phyloP scores from a whole-genome alignment of 1,140 invertebrate genomes.

The Anastatus disparis region DNA sequence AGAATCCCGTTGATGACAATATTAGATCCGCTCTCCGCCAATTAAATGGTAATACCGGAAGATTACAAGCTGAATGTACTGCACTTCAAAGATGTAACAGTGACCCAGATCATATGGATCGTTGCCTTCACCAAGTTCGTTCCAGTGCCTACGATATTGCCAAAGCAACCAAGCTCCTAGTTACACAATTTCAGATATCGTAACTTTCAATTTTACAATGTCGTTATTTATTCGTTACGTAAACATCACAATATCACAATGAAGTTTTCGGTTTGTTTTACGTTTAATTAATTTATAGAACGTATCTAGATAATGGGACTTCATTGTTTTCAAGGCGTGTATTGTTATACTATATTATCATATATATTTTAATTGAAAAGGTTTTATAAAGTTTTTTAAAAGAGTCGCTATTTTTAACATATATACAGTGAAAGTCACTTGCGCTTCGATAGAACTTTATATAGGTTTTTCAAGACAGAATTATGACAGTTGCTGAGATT shows the following conservation, averaged over 20 bases:
- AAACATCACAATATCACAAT: conserved; percentile 15
- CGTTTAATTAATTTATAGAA: conserved; percentile 27
- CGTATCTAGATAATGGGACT: background rate
- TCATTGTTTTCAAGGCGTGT: conserved; percentile 12
- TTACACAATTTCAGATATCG: conserved; percentile 75
- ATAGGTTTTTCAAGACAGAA: background rate
- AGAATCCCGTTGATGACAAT: conserved; percentile 69
- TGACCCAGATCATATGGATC: conserved; percentile 69
- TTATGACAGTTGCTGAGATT: conserved; percentile 3
- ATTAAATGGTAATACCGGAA: conserved; percentile 76
- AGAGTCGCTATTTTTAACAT: conserved; percentile 8
- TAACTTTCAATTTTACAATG: conserved; percentile 39
- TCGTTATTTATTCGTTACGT: conserved; percentile 3
- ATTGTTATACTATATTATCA: conserved; percentile 26
- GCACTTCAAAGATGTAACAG: conserved; percentile 72
- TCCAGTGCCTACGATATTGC: conserved; percentile 92
- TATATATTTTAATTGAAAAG: conserved; percentile 19
- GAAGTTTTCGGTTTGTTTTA: conserved; percentile 16
- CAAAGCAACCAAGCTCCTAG: conserved; percentile 90
- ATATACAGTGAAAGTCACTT: background rate
- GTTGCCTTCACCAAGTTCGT: conserved; percentile 80
- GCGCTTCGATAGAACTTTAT: background rate
- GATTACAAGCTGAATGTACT: conserved; percentile 79
- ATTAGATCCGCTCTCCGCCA: conserved; percentile 74
- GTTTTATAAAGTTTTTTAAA: conserved; percentile 16